Evolutionary conservation across 2,113 vertebrate species (phyloP), one percentile per base, ranked within the genome.

Genomic region (Microtus ochrogaster): DNA sequence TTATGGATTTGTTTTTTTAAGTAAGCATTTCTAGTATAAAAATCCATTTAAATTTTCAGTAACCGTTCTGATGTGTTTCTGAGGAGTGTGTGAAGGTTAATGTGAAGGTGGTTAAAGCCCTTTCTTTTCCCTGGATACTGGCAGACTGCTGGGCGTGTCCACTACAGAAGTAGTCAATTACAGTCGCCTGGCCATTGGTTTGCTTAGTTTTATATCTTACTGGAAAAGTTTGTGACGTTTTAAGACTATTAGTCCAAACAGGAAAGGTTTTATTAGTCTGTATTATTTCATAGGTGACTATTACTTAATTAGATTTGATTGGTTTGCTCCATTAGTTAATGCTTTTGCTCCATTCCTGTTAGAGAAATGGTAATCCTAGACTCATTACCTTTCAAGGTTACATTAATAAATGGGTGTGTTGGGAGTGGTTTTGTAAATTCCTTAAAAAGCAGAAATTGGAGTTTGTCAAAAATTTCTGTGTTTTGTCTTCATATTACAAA

Each of bases 401-500:
- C 7, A 79, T 83, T 88, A 86, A 82, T 76, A 39, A 47, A 87
- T 73, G 92, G n/a, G 39, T 88, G 2, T 92, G 8, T 68, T 33
- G 5, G 26, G n/a, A 73, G 12, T 94, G 21, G 13, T 92, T 89
- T 90, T 68, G 0, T 66, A 84, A 88, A 88, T 47, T 77, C 58
- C 41, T 95, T 24, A 66, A 95, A 91, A 79, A 44, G 8, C 41
- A 72, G 26, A 11, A 47, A 82, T 82, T 94, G 7, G 44, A 63
- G 84, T 92, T 88, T 92, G 26, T 94, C 49, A 72, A 33, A 33
- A n/a, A 65, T 41, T 26, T 93, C 78, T 33, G 30, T 17, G 73
- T 94, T 82, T 93, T 92, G 49, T 89, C 47, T 97, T 88, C 21
- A 11, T 81, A 44, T 86, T 94, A 89, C 39, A 92, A 92, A 90